Percentiles rank a stretch among this genome's conserved stretches.
These are phyloP conservation scores for Sycophila sp. DNA, from an alignment of 1,140 invertebrate genomes.

Conservation along the genomic window DNA sequence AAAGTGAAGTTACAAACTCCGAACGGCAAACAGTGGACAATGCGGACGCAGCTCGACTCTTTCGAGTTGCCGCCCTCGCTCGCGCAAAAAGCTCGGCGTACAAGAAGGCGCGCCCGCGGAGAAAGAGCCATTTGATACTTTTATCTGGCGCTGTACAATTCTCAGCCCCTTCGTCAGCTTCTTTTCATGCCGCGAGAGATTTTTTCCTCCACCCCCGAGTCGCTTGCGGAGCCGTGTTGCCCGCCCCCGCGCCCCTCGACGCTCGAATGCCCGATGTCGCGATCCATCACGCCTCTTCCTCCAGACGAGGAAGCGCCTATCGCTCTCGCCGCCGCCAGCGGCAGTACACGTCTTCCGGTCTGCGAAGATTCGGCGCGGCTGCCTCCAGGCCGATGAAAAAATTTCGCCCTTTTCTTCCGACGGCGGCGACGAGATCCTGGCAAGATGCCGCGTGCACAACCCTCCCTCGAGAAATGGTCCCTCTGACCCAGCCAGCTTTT, in stretches of 20 bases:
- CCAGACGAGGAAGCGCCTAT: constrained; percentile 13
- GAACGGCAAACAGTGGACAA: too few species aligned
- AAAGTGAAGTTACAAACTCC: too few species aligned
- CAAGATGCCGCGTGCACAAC: constrained; percentile 27
- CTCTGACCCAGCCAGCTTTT: constrained; percentile 24
- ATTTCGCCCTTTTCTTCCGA: constrained; percentile 39
- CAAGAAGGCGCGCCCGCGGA: not conserved
- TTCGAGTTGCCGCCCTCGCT: not conserved
- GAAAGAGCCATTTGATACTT: constrained; percentile 33
- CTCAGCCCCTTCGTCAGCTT: constrained; percentile 35
- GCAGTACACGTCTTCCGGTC: constrained; percentile 17
- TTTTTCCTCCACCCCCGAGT: not conserved
- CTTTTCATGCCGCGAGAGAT: constrained; percentile 25
- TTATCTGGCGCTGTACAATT: constrained; percentile 27
- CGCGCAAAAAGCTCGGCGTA: not conserved
- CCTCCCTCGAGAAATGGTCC: constrained; percentile 12
- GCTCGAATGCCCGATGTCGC: constrained; percentile 6
- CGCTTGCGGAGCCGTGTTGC: not conserved
- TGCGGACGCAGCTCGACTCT: not conserved
- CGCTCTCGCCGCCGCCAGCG: not conserved
- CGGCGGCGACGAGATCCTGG: constrained; percentile 22
- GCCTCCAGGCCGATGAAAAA: constrained; percentile 47
- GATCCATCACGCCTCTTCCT: constrained; percentile 39
- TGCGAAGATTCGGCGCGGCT: constrained; percentile 43
- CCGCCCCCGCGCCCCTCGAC: not conserved